Percentiles rank a stretch among this genome's conserved stretches.
Conservation (phyloP, 2,888 invertebrate species). For the Papilio protenor region DNA sequence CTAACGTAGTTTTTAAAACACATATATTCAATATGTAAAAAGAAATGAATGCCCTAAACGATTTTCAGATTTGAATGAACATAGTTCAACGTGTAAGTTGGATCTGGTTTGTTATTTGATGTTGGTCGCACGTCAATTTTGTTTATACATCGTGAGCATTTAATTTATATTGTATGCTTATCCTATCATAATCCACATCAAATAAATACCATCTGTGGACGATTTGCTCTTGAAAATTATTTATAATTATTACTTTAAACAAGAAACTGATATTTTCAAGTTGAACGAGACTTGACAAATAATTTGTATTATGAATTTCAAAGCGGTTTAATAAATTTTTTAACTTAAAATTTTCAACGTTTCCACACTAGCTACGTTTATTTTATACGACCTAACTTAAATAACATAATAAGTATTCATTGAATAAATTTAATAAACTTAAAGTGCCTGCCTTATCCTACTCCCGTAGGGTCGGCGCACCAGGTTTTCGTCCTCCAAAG, state of each 20-base stretch:
- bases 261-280: neutral
- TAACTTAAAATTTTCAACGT: neutral
- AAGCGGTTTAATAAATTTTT: neutral
- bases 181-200: constrained; percentile 34
- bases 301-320: neutral
- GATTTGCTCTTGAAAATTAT: constrained; percentile 15
- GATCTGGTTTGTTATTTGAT: constrained; percentile 29
- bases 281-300: neutral
- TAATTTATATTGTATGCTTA: constrained; percentile 39
- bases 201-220: constrained; percentile 14
- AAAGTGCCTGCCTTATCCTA: no score
- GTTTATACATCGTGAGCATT: constrained; percentile 41
- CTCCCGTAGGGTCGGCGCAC: no score
- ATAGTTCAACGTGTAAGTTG: constrained; percentile 24
- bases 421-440: neutral
- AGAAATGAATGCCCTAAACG: constrained; percentile 13
- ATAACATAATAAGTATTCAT: neutral
- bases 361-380: constrained; percentile 18
- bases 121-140: constrained; percentile 35
- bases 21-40: neutral
- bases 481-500: no score
- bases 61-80: constrained; percentile 38
- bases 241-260: neutral
- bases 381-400: constrained; percentile 19
- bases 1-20: constrained; percentile 2